Evolutionary conservation across 2,113 vertebrate species (phyloP).

Genomic region (Electrona antarctica): DNA sequence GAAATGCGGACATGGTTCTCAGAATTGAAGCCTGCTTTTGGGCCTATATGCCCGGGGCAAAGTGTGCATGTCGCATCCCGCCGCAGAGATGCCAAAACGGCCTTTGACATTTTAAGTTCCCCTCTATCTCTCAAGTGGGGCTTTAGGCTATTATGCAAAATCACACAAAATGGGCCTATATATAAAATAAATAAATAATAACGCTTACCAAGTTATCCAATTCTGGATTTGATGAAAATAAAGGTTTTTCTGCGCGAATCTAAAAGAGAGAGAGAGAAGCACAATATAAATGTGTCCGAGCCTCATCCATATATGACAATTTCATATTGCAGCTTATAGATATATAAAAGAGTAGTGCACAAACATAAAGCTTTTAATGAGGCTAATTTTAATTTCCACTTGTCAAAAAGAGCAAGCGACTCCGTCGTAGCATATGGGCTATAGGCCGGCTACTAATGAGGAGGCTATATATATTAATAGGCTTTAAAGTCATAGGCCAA

Average conservation of each 20-base stretch:
- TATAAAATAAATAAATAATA: background rate
- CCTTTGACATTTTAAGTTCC: background rate
- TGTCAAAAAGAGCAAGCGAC: too few species aligned
- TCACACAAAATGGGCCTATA: background rate
- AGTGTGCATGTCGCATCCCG: constrained; percentile 15
- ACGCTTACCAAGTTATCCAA: constrained; percentile 92
- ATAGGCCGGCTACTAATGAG: too few species aligned
- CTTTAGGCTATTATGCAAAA: background rate
- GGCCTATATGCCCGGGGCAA: constrained; percentile 27
- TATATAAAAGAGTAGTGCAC: background rate
- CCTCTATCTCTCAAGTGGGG: too few species aligned
- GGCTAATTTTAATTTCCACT: too few species aligned
- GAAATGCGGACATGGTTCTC: background rate
- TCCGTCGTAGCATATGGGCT: too few species aligned
- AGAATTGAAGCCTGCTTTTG: constrained; percentile 28
- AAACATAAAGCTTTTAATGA: too few species aligned
- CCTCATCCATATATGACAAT: background rate
- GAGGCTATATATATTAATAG: too few species aligned
- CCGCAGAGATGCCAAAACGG: background rate
- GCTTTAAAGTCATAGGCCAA: constrained; percentile 20
- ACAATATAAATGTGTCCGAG: background rate
- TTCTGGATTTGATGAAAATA: constrained; percentile 93
- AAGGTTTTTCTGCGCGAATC: constrained; percentile 92
- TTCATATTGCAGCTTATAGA: background rate
- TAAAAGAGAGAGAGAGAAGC: constrained; percentile 57